These are phyloP conservation scores for Andrena praecox DNA, from an alignment of 2,888 invertebrate genomes.

Conservation along the genomic window DNA sequence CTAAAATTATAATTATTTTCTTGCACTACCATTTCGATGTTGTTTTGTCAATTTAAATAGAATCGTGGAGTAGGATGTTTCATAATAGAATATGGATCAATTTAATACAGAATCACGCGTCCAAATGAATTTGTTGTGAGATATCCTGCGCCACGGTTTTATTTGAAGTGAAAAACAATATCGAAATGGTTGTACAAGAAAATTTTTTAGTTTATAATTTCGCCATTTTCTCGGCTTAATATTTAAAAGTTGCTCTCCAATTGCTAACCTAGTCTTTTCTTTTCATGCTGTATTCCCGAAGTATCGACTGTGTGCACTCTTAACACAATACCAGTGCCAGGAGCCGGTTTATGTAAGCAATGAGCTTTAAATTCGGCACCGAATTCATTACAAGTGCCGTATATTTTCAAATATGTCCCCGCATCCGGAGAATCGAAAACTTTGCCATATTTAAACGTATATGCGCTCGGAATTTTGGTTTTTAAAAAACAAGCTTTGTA, in stretches of 20 bases:
- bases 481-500: neutral
- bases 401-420: neutral
- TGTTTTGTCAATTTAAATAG: too few relatives aligned
- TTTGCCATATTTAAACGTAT: neutral
- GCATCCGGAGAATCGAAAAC: neutral
- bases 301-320: neutral
- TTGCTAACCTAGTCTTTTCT: neutral
- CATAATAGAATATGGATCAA: too few relatives aligned
- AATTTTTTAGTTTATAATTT: neutral
- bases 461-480: neutral
- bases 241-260: too few relatives aligned
- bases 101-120: too few relatives aligned
- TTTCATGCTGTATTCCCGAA: neutral
- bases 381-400: neutral
- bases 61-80: too few relatives aligned
- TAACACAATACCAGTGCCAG: neutral
- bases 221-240: slow-evolving; percentile 3
- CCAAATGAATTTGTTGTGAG: too few relatives aligned
- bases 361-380: neutral
- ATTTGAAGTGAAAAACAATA: too few relatives aligned
- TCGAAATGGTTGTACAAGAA: too few relatives aligned
- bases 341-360: neutral
- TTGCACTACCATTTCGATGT: too few relatives aligned
- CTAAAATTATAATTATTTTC: too few relatives aligned
- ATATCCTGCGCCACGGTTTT: too few relatives aligned